Conservation (phyloP, 2,113 vertebrate species). For the Corythoichthys haematopterus region DNA sequence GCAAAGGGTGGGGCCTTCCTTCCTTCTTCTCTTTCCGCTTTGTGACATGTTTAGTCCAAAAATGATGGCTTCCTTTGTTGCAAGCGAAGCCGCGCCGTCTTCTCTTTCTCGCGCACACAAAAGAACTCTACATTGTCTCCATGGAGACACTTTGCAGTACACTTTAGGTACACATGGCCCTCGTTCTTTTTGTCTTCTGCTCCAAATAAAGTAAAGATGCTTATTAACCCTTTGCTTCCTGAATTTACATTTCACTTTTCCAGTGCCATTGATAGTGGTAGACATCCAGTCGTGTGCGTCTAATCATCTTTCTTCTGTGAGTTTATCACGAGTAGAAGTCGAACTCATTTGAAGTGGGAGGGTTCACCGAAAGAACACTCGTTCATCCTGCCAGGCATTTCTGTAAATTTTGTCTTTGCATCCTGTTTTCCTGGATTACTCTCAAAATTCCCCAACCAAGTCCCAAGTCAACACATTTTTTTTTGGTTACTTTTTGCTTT, state of each 20-base stretch:
- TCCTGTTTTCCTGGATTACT: no score
- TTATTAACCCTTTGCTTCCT: background rate
- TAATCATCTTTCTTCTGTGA: no score
- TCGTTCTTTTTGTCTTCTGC: slow-evolving; percentile 32
- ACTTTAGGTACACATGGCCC: slow-evolving; percentile 27
- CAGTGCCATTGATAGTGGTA: background rate
- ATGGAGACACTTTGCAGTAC: slow-evolving; percentile 30
- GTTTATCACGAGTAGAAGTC: no score
- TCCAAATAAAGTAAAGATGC: background rate
- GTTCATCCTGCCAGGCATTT: no score
- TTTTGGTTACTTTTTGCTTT: no score
- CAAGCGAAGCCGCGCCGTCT: slow-evolving; percentile 61
- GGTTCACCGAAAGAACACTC: no score
- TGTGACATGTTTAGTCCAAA: slow-evolving; percentile 64
- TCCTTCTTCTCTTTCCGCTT: slow-evolving; percentile 50
- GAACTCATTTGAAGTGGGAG: no score
- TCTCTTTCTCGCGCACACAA: slow-evolving; percentile 60
- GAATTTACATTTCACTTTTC: background rate
- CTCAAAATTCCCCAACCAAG: no score
- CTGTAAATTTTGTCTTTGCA: no score
- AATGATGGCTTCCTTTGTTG: slow-evolving; percentile 72
- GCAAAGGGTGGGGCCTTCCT: slow-evolving; percentile 69
- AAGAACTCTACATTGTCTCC: slow-evolving; percentile 54
- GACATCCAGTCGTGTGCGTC: no score
- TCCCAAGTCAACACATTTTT: no score